Evolutionary conservation across 2,888 invertebrate species (phyloP).

Genomic region (Celastrina argiolus): DNA sequence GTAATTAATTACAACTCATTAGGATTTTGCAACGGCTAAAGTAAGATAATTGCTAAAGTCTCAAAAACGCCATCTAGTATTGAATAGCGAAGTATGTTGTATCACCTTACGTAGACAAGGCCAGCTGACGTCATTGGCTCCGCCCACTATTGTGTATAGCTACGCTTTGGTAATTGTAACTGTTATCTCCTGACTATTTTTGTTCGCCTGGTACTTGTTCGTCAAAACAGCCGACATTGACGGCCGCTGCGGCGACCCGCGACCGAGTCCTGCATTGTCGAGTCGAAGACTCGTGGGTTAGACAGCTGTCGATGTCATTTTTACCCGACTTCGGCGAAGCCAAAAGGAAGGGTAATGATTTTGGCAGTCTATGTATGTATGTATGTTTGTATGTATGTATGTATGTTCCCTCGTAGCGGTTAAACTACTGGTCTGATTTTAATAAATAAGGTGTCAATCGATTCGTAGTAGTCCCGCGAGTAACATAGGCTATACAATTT

Average conservation of each 20-base stretch:
- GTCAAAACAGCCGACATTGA: slow-evolving; percentile 35
- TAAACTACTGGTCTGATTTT: no score
- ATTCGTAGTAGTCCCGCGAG: no score
- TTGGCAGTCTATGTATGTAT: no score
- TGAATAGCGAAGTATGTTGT: slow-evolving; percentile 24
- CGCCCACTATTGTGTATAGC: background rate
- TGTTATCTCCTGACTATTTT: slow-evolving; percentile 11
- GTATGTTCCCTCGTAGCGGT: no score
- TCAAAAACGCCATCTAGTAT: slow-evolving; percentile 30
- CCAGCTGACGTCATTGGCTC: background rate
- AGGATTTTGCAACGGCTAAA: no score
- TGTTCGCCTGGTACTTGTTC: slow-evolving; percentile 33
- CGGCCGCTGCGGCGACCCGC: slow-evolving; percentile 27
- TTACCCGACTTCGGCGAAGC: no score
- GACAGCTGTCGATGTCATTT: no score
- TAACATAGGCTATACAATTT: no score
- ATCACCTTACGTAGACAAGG: background rate
- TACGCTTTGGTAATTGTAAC: background rate
- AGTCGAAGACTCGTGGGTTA: background rate
- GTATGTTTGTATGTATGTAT: no score
- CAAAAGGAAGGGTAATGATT: no score
- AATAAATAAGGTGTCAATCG: no score
- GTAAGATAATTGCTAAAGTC: background rate
- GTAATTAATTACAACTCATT: no score
- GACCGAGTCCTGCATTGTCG: background rate